A percentile compares a stretch with the other conserved stretches of the same genome.
Conservation (phyloP, 2,797 vertebrate genomes). For the Moxostoma hubbsi region DNA sequence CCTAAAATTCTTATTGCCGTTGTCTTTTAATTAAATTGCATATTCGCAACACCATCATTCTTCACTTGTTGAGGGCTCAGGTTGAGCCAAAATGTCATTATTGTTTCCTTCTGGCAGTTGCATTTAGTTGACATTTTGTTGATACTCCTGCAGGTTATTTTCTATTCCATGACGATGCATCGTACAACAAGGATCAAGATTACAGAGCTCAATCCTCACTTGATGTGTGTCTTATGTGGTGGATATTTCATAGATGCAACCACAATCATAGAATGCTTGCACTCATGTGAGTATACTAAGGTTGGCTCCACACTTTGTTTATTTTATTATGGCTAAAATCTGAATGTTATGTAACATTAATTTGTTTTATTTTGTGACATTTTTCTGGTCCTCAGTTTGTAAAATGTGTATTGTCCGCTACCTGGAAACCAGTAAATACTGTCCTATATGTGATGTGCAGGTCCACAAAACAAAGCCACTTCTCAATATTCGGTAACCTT, state of each 20-base stretch:
- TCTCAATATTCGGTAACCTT: slow-evolving; percentile 93
- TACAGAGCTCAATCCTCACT: slow-evolving; percentile 97
- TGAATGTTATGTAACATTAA: background rate
- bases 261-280: slow-evolving; percentile 98
- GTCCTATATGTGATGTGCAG: slow-evolving; percentile 98
- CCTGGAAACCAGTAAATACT: slow-evolving; percentile 98
- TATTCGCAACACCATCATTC: background rate
- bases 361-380: slow-evolving; percentile 9
- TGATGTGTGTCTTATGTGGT: slow-evolving; percentile 98
- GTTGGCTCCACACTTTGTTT: background rate
- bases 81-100: background rate
- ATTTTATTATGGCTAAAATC: background rate
- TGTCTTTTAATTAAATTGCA: no score
- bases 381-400: slow-evolving; percentile 82
- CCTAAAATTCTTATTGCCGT: no score
- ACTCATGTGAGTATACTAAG: slow-evolving; percentile 89
- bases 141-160: slow-evolving; percentile 39
- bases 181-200: slow-evolving; percentile 99
- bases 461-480: slow-evolving; percentile 99
- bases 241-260: slow-evolving; percentile 99
- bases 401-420: slow-evolving; percentile 99
- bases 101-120: background rate
- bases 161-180: slow-evolving; percentile 84
- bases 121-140: slow-evolving; percentile 7
- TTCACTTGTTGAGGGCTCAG: background rate